These are phyloP conservation scores for Lingula anatina DNA, from an alignment of 2,888 invertebrate species.

Conservation along the genomic window DNA sequence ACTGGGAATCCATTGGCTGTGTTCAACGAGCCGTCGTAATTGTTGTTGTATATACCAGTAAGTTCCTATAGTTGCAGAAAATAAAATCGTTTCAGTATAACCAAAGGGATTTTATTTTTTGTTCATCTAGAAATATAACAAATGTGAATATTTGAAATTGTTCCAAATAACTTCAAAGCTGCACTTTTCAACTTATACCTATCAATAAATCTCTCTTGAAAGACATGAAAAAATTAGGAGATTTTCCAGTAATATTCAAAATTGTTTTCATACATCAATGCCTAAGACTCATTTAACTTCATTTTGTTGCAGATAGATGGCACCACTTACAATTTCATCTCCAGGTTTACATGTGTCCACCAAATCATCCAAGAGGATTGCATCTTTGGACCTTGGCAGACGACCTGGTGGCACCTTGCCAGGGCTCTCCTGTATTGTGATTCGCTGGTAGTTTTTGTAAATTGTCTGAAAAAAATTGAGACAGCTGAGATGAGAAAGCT, in stretches of 20 bases:
- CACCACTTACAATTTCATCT: constrained; percentile 84
- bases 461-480: constrained; percentile 69
- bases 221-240: too few relatives aligned
- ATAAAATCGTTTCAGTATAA: too few relatives aligned
- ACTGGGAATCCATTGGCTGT: constrained; percentile 86
- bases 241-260: too few relatives aligned
- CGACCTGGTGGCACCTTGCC: constrained; percentile 96
- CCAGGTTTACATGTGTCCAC: constrained; percentile 98
- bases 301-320: too few relatives aligned
- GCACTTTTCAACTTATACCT: too few relatives aligned
- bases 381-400: constrained; percentile 95
- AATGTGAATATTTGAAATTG: too few relatives aligned
- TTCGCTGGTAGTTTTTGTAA: constrained; percentile 96
- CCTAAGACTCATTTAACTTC: too few relatives aligned
- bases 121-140: too few relatives aligned
- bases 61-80: constrained; percentile 56
- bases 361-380: constrained; percentile 86
- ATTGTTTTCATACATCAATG: too few relatives aligned
- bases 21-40: constrained; percentile 95
- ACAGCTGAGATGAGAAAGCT: not conserved
- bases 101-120: too few relatives aligned
- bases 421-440: constrained; percentile 96
- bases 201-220: too few relatives aligned
- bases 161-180: too few relatives aligned
- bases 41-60: constrained; percentile 90